Base-by-base conservation (phyloP, 2,113 vertebrate genomes). In the Mesembrinibis cayennensis region DNA sequence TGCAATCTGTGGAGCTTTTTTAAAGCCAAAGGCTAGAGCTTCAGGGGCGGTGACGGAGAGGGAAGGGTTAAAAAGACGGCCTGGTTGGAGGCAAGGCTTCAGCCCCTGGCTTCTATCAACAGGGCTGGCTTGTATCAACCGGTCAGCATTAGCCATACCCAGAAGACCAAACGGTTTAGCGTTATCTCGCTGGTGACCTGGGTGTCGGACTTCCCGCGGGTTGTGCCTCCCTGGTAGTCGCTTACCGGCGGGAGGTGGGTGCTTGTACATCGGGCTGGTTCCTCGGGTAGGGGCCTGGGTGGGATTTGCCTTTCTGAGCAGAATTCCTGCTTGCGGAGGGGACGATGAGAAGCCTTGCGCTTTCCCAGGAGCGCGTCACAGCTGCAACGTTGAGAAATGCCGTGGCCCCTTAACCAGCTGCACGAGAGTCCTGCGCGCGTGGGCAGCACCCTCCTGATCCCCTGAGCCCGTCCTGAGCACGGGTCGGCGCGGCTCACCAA, bases 381-480 rank as follows among this genome's bases (percentile, higher is more conserved):
- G 38, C 22, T 38, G 36, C 4, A 5, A 0, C 2, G 10, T 4
- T 34, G 34, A 34, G 63, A 45, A 38, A 17, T 6, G 8, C 44
- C 25, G 21, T 11, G 27, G 22, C 16, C 23, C 11, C 7, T 40
- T 38, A 3, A 14, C 32, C 6, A 15, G 5, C 16, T 1, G 29
- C 15, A 2, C 4, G 2, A 18, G 32, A 4, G 22, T 13, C 14
- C 30, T 21, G n/a, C 23, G 36, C 26, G 56, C 0, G 0, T 3
- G 20, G 45, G 52, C 81, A 72, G 30, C 7, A 6, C 40, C n/a
- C 16, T 20, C 9, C 19, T 16, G 7, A 1, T 55, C 13, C 36
- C 44, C 25, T 3, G 2, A 14, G n/a, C 30, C 17, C 2, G 2
- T 32, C 62, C 26, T 26, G n/a, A 3, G 3, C 2, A 2, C 1